Evolutionary conservation across 2,113 vertebrate genomes (phyloP), one percentile per base, ranked within the genome.

Genomic region (Echinops telfairi): DNA sequence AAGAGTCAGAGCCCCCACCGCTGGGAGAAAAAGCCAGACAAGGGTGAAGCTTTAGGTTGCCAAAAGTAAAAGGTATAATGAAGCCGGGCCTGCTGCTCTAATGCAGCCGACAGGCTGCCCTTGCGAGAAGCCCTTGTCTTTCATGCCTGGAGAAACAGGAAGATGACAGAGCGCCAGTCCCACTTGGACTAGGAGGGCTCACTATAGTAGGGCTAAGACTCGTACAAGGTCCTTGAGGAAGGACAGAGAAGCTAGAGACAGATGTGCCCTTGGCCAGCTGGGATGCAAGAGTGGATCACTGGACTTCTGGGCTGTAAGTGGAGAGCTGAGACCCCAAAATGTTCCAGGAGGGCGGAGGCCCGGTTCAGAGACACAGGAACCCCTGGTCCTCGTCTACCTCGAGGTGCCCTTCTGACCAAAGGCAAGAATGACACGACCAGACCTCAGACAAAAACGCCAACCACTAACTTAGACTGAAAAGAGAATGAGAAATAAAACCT

Each of bases 101-200:
- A 75, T 2, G 7, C 25, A 6, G 83, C 53, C 17, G n/a, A 71
- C 15, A 27, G 6, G 71, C 78, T 38, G 33, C 20, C 78, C 60
- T 23, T 57, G 38, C 19, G 53, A 81, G 71, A 83, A 79, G 20
- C 83, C 22, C 91, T 82, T 80, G 60, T 68, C 58, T 92, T 92
- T 57, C 62, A 68, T 79, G 83, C 62, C 79, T 70, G 80, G 66
- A 40, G 79, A 88, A 92, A 85, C 1, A 62, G 79, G 40, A 88
- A 80, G 80, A 89, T 58, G 64, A 57, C 43, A 81, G 6, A 60
- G 31, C 70, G 82, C 62, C 6, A 36, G 33, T 58, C 91, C 82
- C 1, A 75, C 20, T 62, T 66, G 78, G 23, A 53, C 2, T 15
- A 57, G 27, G 76, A 78, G 43, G 81, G 62, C 29, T 85, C 29